Evolutionary conservation across 2,888 invertebrate species (phyloP).

Genomic region (Omphaloscelis lunosa): DNA sequence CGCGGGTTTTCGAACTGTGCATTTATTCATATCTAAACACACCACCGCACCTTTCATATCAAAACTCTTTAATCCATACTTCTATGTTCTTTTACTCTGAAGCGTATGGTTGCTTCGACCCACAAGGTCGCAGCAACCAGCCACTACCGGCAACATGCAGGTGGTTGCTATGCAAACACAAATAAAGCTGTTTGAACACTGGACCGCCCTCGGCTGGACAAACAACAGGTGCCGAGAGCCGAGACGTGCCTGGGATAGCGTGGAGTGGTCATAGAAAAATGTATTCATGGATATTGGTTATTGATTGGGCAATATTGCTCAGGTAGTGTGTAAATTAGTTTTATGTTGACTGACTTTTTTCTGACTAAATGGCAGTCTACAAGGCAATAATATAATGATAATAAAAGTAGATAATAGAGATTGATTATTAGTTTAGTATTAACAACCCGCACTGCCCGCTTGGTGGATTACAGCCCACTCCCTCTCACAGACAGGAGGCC

Average conservation of each 20-base stretch:
- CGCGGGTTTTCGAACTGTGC: neutral
- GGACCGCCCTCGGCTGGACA: slow-evolving; percentile 72
- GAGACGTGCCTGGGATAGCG: slow-evolving; percentile 43
- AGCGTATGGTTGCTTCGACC: slow-evolving; percentile 32
- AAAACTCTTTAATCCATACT: neutral
- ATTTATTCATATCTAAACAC: neutral
- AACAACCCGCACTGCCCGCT: no score
- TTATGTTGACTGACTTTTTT: neutral
- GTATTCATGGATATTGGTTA: slow-evolving; percentile 13
- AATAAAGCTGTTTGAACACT: slow-evolving; percentile 75
- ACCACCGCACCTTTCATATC: neutral
- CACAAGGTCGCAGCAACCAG: slow-evolving; percentile 59
- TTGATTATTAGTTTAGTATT: neutral
- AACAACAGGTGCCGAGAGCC: slow-evolving; percentile 74
- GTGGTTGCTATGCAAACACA: slow-evolving; percentile 79
- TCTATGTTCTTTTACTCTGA: neutral
- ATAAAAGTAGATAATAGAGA: neutral
- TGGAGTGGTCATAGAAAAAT: slow-evolving; percentile 38
- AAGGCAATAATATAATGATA: neutral
- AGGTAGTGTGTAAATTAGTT: slow-evolving; percentile 5
- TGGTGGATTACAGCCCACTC: no score
- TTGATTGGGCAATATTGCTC: slow-evolving; percentile 32
- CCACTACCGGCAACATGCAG: slow-evolving; percentile 74
- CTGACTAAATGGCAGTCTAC: neutral
- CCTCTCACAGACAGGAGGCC: no score